phyloP scores from a whole-genome alignment of 2,113 vertebrate genomes.

The Hemibagrus wyckioides region DNA sequence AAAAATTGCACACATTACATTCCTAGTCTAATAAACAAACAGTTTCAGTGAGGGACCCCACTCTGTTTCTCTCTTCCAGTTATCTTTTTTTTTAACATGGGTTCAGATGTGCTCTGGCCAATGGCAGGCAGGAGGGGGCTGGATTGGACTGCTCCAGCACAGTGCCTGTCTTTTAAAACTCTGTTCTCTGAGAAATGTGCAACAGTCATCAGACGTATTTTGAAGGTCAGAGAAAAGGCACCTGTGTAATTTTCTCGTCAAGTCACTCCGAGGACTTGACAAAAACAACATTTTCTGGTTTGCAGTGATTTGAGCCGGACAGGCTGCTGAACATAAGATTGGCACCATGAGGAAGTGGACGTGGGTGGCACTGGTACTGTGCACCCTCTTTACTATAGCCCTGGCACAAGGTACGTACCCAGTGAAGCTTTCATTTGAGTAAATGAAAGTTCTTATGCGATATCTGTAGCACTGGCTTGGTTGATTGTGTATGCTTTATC shows the following conservation, averaged over 20 bases:
- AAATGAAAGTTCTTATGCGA: not conserved
- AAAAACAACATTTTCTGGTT: not conserved
- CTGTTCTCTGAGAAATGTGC: slow-evolving; percentile 63
- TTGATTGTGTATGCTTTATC: not conserved
- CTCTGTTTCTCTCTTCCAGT: slow-evolving; percentile 37
- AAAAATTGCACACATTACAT: slow-evolving; percentile 17
- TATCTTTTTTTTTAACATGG: slow-evolving; percentile 57
- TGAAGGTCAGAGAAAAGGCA: slow-evolving; percentile 51
- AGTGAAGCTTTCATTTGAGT: not conserved
- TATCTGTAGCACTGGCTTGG: not conserved
- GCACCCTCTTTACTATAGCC: slow-evolving; percentile 59
- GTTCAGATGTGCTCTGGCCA: slow-evolving; percentile 74
- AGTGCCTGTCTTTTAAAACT: slow-evolving; percentile 74
- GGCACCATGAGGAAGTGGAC: slow-evolving; percentile 72
- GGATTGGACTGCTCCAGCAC: slow-evolving; percentile 66
- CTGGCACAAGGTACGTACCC: slow-evolving; percentile 73
- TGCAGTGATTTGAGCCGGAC: not conserved
- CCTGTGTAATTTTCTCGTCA: slow-evolving; percentile 32
- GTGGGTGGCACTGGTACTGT: slow-evolving; percentile 64
- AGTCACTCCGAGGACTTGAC: slow-evolving; percentile 26
- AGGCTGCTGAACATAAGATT: slow-evolving; percentile 21
- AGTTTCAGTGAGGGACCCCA: not conserved
- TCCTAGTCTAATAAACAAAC: slow-evolving; percentile 12
- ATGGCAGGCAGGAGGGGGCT: slow-evolving; percentile 74
- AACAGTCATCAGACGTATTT: slow-evolving; percentile 60